Evolutionary conservation across 2,888 invertebrate species (phyloP).

Genomic region (Polymixis flavicincta): DNA sequence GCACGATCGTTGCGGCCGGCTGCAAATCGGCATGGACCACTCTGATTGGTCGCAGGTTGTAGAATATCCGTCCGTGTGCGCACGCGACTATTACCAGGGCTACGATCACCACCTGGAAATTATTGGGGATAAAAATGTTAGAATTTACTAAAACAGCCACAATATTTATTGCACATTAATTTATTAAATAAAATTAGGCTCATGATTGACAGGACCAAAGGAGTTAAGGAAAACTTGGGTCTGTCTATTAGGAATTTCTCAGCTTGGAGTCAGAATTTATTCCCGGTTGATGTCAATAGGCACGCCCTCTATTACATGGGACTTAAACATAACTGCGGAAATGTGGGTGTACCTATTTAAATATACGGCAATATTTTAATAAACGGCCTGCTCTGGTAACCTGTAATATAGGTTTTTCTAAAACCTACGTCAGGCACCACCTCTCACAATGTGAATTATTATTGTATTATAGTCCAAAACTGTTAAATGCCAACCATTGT

Average conservation of each 20-base stretch:
- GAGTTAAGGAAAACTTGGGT: background rate
- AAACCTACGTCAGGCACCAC: no score
- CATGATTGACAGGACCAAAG: background rate
- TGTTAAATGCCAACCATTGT: no score
- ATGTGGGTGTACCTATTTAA: background rate
- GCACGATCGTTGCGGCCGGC: slow-evolving; percentile 72
- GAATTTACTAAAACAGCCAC: background rate
- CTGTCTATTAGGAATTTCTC: background rate
- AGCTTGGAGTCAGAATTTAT: background rate
- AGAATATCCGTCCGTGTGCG: slow-evolving; percentile 73
- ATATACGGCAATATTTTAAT: no score
- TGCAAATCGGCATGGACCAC: slow-evolving; percentile 71
- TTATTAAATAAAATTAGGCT: background rate
- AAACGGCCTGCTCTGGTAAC: no score
- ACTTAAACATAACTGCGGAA: background rate
- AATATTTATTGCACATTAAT: background rate
- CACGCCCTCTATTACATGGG: background rate
- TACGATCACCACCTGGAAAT: slow-evolving; percentile 77
- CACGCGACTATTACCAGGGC: slow-evolving; percentile 76
- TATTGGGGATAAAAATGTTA: background rate
- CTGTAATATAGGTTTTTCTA: no score
- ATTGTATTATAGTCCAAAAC: no score
- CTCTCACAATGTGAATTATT: no score
- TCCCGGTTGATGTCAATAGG: background rate
- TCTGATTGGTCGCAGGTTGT: slow-evolving; percentile 68